Conservation (phyloP, 2,888 invertebrate genomes). For the Parelbella ahira region DNA sequence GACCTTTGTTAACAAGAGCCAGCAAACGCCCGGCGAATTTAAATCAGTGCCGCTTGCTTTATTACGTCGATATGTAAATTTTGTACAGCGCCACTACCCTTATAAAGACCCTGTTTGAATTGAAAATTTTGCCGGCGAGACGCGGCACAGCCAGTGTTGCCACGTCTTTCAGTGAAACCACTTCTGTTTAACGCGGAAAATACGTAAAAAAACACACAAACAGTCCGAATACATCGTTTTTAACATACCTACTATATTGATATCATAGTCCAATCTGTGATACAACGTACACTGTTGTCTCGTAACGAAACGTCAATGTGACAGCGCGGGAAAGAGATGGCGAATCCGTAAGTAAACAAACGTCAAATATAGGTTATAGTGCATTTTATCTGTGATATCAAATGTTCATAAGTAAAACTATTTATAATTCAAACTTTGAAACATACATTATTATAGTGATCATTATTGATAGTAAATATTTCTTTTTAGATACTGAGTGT, state of each 20-base stretch:
- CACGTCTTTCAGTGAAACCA: constrained; percentile 76
- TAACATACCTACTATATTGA: neutral
- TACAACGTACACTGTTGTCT: constrained; percentile 38
- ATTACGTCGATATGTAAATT: constrained; percentile 81
- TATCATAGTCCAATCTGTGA: constrained; percentile 10
- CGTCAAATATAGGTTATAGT: constrained; percentile 6
- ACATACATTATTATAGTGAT: too few species aligned
- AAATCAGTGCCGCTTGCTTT: constrained; percentile 73
- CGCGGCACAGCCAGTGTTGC: constrained; percentile 69
- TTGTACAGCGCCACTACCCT: constrained; percentile 79
- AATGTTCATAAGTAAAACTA: too few species aligned
- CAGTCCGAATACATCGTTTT: neutral
- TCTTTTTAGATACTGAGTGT: too few species aligned
- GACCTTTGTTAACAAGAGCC: constrained; percentile 26
- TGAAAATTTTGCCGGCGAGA: constrained; percentile 76
- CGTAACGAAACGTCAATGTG: constrained; percentile 65
- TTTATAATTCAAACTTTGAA: too few species aligned
- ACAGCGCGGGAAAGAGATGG: constrained; percentile 50
- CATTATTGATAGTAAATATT: too few species aligned
- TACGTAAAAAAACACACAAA: constrained; percentile 1
- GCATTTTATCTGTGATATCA: too few species aligned
- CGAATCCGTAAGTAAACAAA: constrained; percentile 46
- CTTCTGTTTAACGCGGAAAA: constrained; percentile 38
- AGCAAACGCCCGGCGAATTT: constrained; percentile 62
- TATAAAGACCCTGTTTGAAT: constrained; percentile 80